Evolutionary conservation across 64 coral and sea anemone genomes (phyloP).

Genomic region (Dendronephthya gigantea): DNA sequence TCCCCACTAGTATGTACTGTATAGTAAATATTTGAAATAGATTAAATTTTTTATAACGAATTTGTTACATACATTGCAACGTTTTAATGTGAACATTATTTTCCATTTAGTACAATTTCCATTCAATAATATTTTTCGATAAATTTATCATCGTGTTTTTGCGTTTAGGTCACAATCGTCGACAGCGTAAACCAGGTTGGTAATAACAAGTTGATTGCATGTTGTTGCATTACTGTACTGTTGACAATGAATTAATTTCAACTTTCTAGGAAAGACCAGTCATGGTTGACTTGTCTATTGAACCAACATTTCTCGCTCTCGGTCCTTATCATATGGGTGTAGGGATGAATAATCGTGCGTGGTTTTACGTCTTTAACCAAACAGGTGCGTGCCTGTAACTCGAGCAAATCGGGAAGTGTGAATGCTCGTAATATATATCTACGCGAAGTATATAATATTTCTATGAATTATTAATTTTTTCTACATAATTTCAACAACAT

Average conservation of each 20-base stretch:
- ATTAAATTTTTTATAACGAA: too few species aligned
- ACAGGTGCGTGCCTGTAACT: constrained; percentile 84
- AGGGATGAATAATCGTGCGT: constrained; percentile 95
- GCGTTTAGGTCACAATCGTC: constrained; percentile 51
- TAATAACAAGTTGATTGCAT: not conserved
- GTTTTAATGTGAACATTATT: not conserved
- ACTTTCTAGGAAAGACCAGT: constrained; percentile 71
- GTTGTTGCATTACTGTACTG: not conserved
- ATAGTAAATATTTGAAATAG: not conserved
- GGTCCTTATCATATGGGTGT: constrained; percentile 84
- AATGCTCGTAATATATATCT: too few species aligned
- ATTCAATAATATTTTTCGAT: not conserved
- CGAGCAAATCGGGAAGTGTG: too few species aligned
- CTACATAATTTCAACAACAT: too few species aligned
- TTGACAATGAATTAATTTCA: not conserved
- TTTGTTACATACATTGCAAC: not conserved
- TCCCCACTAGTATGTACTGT: too few species aligned
- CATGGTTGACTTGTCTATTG: constrained; percentile 71
- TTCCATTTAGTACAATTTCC: not conserved
- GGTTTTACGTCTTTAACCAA: constrained; percentile 85
- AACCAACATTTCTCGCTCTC: constrained; percentile 80
- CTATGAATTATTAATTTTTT: too few species aligned
- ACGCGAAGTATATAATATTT: too few species aligned
- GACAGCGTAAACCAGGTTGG: constrained; percentile 61
- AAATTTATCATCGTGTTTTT: not conserved